Conservation (phyloP, 2,888 invertebrate genomes). For the Spodoptera exigua region DNA sequence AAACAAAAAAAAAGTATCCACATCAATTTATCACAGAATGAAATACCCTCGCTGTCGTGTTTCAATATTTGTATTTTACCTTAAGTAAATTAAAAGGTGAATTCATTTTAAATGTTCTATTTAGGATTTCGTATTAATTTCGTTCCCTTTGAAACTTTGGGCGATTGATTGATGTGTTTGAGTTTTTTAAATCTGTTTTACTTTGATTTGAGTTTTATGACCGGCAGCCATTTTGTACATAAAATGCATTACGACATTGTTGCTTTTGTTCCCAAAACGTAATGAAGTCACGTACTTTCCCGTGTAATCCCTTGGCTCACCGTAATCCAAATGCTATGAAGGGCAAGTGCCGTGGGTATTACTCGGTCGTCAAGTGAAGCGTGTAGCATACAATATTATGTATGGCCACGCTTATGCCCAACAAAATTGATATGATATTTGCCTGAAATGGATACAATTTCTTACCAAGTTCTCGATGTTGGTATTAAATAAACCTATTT, state of each 20-base stretch:
- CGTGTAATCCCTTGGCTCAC: conserved; percentile 48
- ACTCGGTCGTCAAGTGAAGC: conserved; percentile 29
- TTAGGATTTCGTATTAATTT: conserved; percentile 25
- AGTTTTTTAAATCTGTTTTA: conserved; percentile 42
- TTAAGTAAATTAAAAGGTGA: conserved; percentile 28
- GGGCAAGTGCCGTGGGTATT: conserved; percentile 38
- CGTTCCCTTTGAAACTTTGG: conserved; percentile 23
- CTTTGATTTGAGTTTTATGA: conserved; percentile 36
- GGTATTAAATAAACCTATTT: conserved; percentile 35
- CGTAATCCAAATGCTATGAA: conserved; percentile 42
- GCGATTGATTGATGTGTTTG: conserved; percentile 33
- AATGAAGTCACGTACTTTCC: conserved; percentile 55
- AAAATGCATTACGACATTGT: conserved; percentile 43
- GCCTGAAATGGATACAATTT: conserved; percentile 40
- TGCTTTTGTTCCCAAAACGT: conserved; percentile 30
- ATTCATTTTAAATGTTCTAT: conserved; percentile 36
- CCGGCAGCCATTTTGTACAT: conserved; percentile 29
- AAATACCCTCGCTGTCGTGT: conserved; percentile 14
- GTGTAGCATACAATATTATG: conserved; percentile 12
- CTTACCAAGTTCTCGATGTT: conserved; percentile 17
- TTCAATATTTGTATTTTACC: conserved; percentile 22
- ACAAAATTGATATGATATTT: conserved; percentile 44
- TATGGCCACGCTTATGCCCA: conserved; percentile 7
- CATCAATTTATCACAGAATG: conserved; percentile 32
- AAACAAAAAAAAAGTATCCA: conserved; percentile 5